These are phyloP conservation scores for Corticium candelabrum DNA, from an alignment of 37 sponge, comb jelly and placozoan species.

Conservation along the genomic window DNA sequence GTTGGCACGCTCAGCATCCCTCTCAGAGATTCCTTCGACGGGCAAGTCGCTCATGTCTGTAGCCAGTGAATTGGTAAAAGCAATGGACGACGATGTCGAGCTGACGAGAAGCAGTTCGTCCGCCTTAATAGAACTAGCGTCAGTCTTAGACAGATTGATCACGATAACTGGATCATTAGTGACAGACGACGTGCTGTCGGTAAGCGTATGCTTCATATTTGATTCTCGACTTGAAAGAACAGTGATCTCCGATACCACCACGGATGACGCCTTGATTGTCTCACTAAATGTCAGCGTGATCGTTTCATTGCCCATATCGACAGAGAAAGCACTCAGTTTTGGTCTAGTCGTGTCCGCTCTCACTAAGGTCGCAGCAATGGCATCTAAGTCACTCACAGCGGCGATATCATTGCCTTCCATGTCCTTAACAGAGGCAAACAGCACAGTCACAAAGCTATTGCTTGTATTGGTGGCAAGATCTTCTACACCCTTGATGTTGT, in stretches of 20 bases:
- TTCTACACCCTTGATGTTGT: slow-evolving; percentile 43
- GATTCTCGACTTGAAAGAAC: not conserved
- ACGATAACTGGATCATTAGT: slow-evolving; percentile 52
- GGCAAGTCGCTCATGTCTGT: slow-evolving; percentile 43
- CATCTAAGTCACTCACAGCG: slow-evolving; percentile 11
- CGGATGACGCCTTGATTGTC: slow-evolving; percentile 31
- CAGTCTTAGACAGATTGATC: slow-evolving; percentile 38
- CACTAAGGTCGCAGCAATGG: slow-evolving; percentile 25
- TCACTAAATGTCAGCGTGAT: slow-evolving; percentile 68
- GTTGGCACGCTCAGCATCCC: not conserved
- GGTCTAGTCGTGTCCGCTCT: slow-evolving; percentile 60
- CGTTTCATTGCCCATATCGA: slow-evolving; percentile 52
- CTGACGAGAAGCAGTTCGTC: slow-evolving; percentile 30
- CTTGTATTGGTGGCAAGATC: slow-evolving; percentile 24
- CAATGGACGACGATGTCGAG: slow-evolving; percentile 40
- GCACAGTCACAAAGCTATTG: not conserved
- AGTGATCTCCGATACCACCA: not conserved
- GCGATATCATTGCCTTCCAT: slow-evolving; percentile 57
- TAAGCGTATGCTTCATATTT: slow-evolving; percentile 19
- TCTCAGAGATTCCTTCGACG: slow-evolving; percentile 5
- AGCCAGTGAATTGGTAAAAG: slow-evolving; percentile 37
- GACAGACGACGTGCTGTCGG: slow-evolving; percentile 25
- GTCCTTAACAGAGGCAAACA: slow-evolving; percentile 17
- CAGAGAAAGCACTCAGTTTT: slow-evolving; percentile 40
- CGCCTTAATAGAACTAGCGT: slow-evolving; percentile 67